Evolutionary conservation across 2,113 vertebrate species (phyloP).

Genomic region (Pandion haliaetus): DNA sequence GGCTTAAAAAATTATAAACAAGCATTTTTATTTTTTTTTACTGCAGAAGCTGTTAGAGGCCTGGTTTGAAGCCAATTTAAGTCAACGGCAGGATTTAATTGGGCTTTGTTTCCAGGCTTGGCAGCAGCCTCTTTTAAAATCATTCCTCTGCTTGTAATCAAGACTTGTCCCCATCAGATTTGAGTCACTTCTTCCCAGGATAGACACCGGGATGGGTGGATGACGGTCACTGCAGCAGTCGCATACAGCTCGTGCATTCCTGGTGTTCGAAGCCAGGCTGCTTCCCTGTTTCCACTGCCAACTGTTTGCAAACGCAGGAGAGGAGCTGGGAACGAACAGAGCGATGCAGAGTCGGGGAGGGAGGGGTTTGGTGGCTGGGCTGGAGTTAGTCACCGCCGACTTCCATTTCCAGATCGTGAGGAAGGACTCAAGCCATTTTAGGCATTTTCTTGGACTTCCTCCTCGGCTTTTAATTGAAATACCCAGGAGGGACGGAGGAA

Average conservation of each 20-base stretch:
- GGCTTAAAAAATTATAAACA: background rate
- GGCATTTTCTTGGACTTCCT: conserved; percentile 52
- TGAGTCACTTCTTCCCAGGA: background rate
- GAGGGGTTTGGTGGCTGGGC: conserved; percentile 49
- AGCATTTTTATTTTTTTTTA: background rate
- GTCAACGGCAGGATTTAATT: background rate
- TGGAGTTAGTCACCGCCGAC: conserved; percentile 25
- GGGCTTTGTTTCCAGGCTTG: conserved; percentile 10
- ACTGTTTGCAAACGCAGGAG: background rate
- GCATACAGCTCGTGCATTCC: background rate
- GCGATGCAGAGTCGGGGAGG: background rate
- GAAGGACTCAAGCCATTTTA: conserved; percentile 56
- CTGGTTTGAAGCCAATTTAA: conserved; percentile 1
- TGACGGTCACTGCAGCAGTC: background rate
- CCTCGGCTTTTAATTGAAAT: conserved; percentile 1
- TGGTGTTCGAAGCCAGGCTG: background rate
- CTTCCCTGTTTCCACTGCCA: conserved; percentile 9
- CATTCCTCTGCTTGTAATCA: background rate
- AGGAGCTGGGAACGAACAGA: conserved; percentile 7
- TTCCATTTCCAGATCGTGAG: conserved; percentile 41
- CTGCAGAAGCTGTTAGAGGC: background rate
- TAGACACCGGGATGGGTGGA: background rate
- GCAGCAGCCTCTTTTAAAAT: background rate
- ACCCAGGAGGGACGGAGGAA: conserved; percentile 1
- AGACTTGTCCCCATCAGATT: background rate